Evolutionary conservation across 2,113 vertebrate species (phyloP).

Genomic region (Hystrix cristata): DNA sequence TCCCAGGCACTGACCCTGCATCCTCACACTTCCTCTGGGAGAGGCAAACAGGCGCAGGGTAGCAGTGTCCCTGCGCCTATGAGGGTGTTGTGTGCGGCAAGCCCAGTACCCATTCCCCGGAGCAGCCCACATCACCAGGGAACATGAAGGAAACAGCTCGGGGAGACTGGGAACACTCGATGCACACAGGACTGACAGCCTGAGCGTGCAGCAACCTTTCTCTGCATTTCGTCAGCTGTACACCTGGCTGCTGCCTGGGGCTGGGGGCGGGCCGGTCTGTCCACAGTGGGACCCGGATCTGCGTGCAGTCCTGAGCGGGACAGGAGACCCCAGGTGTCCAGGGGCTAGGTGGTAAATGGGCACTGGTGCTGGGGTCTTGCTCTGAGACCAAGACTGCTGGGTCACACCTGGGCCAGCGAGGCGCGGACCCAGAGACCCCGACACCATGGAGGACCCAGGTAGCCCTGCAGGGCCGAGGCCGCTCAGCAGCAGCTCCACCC

Average conservation of each 20-base stretch:
- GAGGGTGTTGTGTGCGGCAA: too few relatives aligned
- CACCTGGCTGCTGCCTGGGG: too few relatives aligned
- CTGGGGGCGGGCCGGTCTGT: neutral
- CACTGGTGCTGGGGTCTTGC: neutral
- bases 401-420: neutral
- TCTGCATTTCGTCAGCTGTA: neutral
- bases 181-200: neutral
- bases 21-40: neutral
- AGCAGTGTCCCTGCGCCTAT: too few relatives aligned
- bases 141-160: too few relatives aligned
- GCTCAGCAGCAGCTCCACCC: neutral
- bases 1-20: too few relatives aligned
- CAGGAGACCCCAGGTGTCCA: neutral
- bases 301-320: neutral
- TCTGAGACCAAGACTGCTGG: neutral
- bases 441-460: neutral
- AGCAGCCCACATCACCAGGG: too few relatives aligned
- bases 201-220: neutral
- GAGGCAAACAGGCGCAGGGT: accelerated
- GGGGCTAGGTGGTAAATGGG: accelerated
- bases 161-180: neutral
- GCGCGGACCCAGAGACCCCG: neutral
- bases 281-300: neutral
- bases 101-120: too few relatives aligned
- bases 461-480: accelerated